Base-by-base conservation (phyloP, 1,140 invertebrate species). In the Bombus impatiens region DNA sequence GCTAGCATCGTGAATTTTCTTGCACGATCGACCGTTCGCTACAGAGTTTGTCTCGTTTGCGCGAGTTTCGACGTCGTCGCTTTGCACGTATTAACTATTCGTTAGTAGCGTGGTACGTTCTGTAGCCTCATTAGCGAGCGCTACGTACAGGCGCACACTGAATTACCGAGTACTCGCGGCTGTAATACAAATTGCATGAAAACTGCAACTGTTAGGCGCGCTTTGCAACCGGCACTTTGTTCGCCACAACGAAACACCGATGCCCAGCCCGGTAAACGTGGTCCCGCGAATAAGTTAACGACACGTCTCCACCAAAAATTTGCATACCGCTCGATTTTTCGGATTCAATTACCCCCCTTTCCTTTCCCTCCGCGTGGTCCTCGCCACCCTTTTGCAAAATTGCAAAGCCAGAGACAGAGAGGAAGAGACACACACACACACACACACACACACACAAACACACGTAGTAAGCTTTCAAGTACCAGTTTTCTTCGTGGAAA, bases 161-260 rank as follows among this genome's bases (percentile, higher is more conserved):
- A 91, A 91, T 90, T 91, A 91, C 89, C 71, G 82, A 77, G 83
- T 88, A 82, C 87, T 87, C 74, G 81, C 82, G 78, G 90, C 87
- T 90, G 89, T 88, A 91, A 91, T 88, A 89, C 87, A 91, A 91
- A 91, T 90, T 91, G 89, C 89, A 88, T 83, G 90, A 91, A 90
- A 91, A 90, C 89, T 91, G 85, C 72, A 84, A 89, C 67, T 78
- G 88, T 87, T 32, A 47, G 83, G 44, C 82, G 37, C 42, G 87
- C 71, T 86, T 67, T 59, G 78, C 76, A 68, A 71, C 67, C 82
- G 75, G 57, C 62, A 75, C 88, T 89, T 80, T 88, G 78, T 75
- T 59, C 44, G 53, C 40, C 53, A 28, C 57, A 71, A 75, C 71
- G 44, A 57, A 74, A 80, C 42, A 74, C 76, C 75, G 82, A 40